These are phyloP conservation scores for Synergus japonicus DNA, from an alignment of 2,888 invertebrate species.

Conservation along the genomic window DNA sequence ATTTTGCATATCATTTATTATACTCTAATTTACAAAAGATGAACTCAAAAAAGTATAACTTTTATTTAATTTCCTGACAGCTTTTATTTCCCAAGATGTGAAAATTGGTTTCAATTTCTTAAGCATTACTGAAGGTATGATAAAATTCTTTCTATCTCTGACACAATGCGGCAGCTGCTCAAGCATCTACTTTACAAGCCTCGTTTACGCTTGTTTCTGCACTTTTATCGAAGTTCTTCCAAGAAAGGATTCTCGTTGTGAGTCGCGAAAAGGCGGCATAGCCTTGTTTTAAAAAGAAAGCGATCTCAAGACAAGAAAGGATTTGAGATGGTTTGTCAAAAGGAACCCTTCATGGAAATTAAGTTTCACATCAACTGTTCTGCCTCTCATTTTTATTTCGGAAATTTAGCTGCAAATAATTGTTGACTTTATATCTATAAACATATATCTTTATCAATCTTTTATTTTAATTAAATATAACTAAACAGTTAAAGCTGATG, in stretches of 20 bases:
- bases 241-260: constrained; percentile 62
- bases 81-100: background rate
- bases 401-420: background rate
- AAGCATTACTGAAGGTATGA: background rate
- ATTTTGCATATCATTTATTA: too few species aligned
- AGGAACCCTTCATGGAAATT: constrained; percentile 37
- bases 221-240: constrained; percentile 67
- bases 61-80: background rate
- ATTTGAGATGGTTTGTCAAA: constrained; percentile 17
- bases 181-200: constrained; percentile 38
- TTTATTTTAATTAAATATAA: too few species aligned
- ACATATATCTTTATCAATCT: too few species aligned
- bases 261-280: constrained; percentile 46
- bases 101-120: constrained; percentile 36
- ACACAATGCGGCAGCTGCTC: constrained; percentile 40
- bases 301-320: constrained; percentile 61
- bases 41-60: background rate
- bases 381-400: background rate
- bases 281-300: constrained; percentile 47
- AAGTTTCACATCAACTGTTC: constrained; percentile 10
- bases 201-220: constrained; percentile 47
- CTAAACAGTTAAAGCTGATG: too few species aligned
- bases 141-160: constrained; percentile 41
- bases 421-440: too few species aligned
- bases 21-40: too few species aligned